Conservation (phyloP, 2,888 invertebrate species). For the Ectobius pallidus region DNA sequence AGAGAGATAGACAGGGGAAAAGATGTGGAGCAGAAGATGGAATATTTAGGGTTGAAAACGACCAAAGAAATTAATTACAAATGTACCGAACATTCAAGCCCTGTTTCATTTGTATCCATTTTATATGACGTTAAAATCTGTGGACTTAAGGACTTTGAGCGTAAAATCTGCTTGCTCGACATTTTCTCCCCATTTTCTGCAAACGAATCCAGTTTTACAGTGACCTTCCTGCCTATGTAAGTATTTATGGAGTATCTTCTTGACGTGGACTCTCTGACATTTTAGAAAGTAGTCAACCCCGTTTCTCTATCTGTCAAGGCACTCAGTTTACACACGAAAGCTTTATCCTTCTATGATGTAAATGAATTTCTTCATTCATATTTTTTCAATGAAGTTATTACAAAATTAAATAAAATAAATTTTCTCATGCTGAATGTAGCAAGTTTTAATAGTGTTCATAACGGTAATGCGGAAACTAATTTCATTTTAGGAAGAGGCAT, state of each 20-base stretch:
- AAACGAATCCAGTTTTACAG: not conserved
- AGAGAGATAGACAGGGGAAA: not conserved
- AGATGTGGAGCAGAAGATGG: constrained; percentile 6
- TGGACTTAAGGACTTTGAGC: constrained; percentile 9
- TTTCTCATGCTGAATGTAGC: too few species aligned
- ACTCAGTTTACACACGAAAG: too few species aligned
- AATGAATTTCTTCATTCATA: too few species aligned
- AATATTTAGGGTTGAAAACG: not conserved
- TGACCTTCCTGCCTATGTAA: not conserved
- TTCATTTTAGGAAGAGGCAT: too few species aligned
- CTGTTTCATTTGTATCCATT: constrained; percentile 15
- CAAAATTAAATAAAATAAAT: too few species aligned
- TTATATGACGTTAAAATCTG: constrained; percentile 22
- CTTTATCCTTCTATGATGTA: too few species aligned
- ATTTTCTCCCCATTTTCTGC: not conserved
- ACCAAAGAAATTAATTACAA: constrained; percentile 30
- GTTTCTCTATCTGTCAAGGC: not conserved
- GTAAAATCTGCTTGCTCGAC: constrained; percentile 25
- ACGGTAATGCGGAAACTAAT: too few species aligned
- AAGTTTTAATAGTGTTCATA: too few species aligned
- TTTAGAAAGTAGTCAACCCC: not conserved
- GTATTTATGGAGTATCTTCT: not conserved
- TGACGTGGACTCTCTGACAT: not conserved
- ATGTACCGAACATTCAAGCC: constrained; percentile 5
- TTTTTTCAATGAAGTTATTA: too few species aligned